Base-by-base conservation (phyloP, 2,113 vertebrate genomes). In the Anhinga rufa region DNA sequence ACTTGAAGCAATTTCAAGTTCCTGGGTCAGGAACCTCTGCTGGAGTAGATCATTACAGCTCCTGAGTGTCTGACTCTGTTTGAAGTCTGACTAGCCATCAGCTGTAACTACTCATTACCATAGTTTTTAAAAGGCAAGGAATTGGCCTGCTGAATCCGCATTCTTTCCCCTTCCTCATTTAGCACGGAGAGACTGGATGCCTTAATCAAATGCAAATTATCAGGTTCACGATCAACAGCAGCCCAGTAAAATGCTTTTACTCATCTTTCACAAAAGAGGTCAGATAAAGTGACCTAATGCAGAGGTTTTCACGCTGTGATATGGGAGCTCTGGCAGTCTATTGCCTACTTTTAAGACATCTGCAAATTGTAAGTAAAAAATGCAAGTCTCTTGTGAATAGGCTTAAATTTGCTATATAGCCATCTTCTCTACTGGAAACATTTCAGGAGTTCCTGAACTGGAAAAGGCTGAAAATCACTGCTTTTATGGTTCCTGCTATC, bases 221-320 rank as follows among this genome's bases (percentile, higher is more conserved):
- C 32, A 21, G 54, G 32, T 84, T 89, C 86, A 36, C 58, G 82
- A 77, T 91, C 84, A 85, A 12, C 49, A 66, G 54, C 48, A 85
- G 74, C 51, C 31, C 54, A 80, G 46, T 64, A 51, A 92, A 95
- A 89, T 28, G 81, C 81, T 93, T 82, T 85, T 84, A 91, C 78
- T 61, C 54, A 42, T 92, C 86, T 85, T 76, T 65, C 71, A 88
- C 70, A 83, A 86, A 88, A 78, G 72, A 64, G 44, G 82, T 90
- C 83, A 89, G 72, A 84, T 81, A 83, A 92, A 79, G 58, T 29
- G 54, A 91, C 58, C 58, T 66, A 66, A 70, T 0, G 12, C 4
- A 22, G 36, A 61, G 78, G 62, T 74, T 89, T 80, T 95, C 92
- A 87, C 74, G 89, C 96, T 97, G 88, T 54, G 91, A 79, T 87